Conservation (phyloP, 1,140 invertebrate genomes). For the Chionoecetes opilio region DNA sequence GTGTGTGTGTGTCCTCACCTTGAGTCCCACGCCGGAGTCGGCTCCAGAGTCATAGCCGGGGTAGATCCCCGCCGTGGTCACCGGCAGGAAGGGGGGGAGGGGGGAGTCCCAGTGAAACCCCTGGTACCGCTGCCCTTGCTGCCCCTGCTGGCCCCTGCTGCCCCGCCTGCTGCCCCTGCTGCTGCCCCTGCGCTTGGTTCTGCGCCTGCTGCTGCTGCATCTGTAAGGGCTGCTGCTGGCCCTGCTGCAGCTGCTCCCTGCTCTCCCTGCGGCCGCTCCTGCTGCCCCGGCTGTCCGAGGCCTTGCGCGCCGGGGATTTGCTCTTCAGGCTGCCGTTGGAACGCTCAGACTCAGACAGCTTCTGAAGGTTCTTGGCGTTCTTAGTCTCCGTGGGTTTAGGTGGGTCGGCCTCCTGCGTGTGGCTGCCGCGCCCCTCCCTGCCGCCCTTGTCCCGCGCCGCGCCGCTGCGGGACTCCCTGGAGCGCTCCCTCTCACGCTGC, state of each 20-base stretch:
- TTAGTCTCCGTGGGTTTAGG: slow-evolving; percentile 58
- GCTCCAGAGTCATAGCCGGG: slow-evolving; percentile 81
- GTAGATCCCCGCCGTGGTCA: slow-evolving; percentile 75
- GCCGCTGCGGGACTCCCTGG: slow-evolving; percentile 72
- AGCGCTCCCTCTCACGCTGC: slow-evolving; percentile 72
- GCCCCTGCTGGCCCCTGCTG: slow-evolving; percentile 68
- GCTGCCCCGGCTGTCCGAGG: slow-evolving; percentile 61
- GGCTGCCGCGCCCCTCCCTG: slow-evolving; percentile 45
- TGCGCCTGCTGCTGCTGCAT: slow-evolving; percentile 65
- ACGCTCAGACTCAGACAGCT: slow-evolving; percentile 76
- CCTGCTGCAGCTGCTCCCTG: slow-evolving; percentile 54
- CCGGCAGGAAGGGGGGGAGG: slow-evolving; percentile 75
- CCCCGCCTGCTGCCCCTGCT: slow-evolving; percentile 44
- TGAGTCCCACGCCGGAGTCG: slow-evolving; percentile 80
- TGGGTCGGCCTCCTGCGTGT: slow-evolving; percentile 64
- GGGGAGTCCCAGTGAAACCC: slow-evolving; percentile 80
- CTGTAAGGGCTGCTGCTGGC: slow-evolving; percentile 61
- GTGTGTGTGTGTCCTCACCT: slow-evolving; percentile 62
- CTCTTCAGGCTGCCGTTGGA: slow-evolving; percentile 74
- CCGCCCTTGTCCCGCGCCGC: slow-evolving; percentile 61
- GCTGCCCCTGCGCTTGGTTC: slow-evolving; percentile 41
- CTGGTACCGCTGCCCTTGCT: slow-evolving; percentile 61
- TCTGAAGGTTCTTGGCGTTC: slow-evolving; percentile 70
- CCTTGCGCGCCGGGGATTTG: slow-evolving; percentile 74
- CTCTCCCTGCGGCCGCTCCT: slow-evolving; percentile 75